phyloP scores from a whole-genome alignment of 2,797 vertebrate genomes.

The Myripristis jacobus region DNA sequence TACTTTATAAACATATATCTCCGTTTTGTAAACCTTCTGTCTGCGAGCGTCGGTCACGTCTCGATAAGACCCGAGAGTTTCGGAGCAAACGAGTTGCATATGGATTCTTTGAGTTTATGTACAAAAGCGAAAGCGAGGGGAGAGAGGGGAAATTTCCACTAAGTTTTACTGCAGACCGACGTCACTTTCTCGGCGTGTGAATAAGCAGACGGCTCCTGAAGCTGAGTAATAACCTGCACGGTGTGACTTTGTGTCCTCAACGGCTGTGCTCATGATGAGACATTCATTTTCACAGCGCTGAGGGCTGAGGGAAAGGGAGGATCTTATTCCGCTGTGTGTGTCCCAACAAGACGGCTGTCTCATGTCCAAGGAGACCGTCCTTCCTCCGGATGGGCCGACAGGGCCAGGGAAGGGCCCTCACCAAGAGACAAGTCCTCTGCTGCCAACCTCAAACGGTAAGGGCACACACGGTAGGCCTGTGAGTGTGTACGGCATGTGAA shows the following conservation, averaged over 20 bases:
- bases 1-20: conserved; percentile 21
- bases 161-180: conserved; percentile 72
- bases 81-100: conserved; percentile 24
- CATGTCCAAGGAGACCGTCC: conserved; percentile 93
- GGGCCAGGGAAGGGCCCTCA: conserved; percentile 84
- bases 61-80: conserved; percentile 16
- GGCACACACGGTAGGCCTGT: background rate
- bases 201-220: conserved; percentile 35
- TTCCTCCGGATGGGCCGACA: conserved; percentile 87
- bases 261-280: background rate
- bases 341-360: conserved; percentile 81
- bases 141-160: conserved; percentile 75
- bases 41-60: background rate
- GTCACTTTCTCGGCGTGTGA: conserved; percentile 69
- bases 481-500: background rate
- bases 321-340: conserved; percentile 63
- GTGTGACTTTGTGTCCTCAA: background rate
- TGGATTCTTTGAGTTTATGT: conserved; percentile 42
- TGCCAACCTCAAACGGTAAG: conserved; percentile 78
- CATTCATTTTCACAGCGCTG: conserved; percentile 65
- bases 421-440: conserved; percentile 76
- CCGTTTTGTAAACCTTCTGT: too few species aligned
- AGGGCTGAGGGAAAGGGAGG: conserved; percentile 70
- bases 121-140: background rate
- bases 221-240: background rate